These are phyloP conservation scores for Conger conger DNA, from an alignment of 2,113 vertebrate genomes.

Conservation along the genomic window DNA sequence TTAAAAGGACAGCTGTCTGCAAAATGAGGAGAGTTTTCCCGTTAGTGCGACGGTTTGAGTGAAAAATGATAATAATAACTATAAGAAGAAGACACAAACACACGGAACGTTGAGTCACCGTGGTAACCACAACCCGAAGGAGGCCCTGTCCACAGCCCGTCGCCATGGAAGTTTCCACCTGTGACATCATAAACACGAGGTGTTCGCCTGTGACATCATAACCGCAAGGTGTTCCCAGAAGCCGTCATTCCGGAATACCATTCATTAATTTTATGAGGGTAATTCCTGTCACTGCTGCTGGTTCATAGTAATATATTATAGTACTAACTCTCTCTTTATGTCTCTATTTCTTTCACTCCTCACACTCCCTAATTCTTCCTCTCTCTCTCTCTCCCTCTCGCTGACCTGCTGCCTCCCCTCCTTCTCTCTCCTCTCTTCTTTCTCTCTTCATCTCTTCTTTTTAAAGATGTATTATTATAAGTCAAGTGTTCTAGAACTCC, in stretches of 20 bases:
- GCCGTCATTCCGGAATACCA: not conserved
- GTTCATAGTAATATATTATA: too few relatives aligned
- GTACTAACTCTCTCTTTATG: slow-evolving; percentile 12
- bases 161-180: not conserved
- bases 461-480: slow-evolving; percentile 69
- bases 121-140: not conserved
- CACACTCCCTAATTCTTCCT: not conserved
- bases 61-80: not conserved
- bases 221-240: not conserved
- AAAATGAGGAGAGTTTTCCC: slow-evolving; percentile 8
- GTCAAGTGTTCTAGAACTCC: too few relatives aligned
- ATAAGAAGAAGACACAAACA: not conserved
- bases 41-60: too few relatives aligned
- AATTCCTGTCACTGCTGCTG: too few relatives aligned
- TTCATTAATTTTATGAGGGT: not conserved
- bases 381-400: not conserved
- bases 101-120: not conserved
- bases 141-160: not conserved
- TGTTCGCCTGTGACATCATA: not conserved
- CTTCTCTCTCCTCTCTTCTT: not conserved
- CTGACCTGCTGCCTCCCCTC: not conserved
- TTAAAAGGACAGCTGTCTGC: slow-evolving; percentile 25
- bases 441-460: slow-evolving; percentile 44
- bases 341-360: not conserved
- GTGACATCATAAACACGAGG: not conserved